Evolutionary conservation across 2,888 invertebrate species (phyloP).

Genomic region (Hedya salicella): DNA sequence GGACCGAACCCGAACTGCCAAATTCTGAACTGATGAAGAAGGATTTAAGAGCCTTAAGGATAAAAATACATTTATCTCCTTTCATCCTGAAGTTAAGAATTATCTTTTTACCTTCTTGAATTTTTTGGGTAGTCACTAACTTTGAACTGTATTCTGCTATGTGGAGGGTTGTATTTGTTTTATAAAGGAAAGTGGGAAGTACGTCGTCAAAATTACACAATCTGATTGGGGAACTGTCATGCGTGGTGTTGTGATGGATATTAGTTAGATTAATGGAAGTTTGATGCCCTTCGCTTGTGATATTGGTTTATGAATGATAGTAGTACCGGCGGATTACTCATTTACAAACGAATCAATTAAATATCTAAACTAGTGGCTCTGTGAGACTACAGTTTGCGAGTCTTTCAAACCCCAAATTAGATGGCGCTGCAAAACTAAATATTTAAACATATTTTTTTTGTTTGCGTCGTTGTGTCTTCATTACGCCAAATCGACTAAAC

Average conservation of each 20-base stretch:
- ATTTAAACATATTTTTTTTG: too few relatives aligned
- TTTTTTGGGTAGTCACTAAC: not conserved
- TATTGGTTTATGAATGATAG: not conserved
- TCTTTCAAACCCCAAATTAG: too few relatives aligned
- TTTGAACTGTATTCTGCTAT: not conserved
- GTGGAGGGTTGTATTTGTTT: not conserved
- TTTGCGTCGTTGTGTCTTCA: too few relatives aligned
- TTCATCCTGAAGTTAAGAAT: not conserved
- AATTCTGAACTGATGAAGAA: not conserved
- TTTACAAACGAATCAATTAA: too few relatives aligned
- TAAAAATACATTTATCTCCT: not conserved
- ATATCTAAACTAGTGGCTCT: too few relatives aligned
- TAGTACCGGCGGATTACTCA: too few relatives aligned
- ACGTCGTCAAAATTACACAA: constrained; percentile 21
- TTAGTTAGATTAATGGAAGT: constrained; percentile 23
- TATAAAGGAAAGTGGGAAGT: not conserved
- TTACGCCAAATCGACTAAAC: too few relatives aligned
- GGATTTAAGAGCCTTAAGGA: not conserved
- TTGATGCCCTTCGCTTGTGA: not conserved
- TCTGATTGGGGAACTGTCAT: constrained; percentile 1
- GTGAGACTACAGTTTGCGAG: too few relatives aligned
- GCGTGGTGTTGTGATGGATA: constrained; percentile 19
- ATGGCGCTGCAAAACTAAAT: too few relatives aligned
- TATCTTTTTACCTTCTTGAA: constrained; percentile 10
- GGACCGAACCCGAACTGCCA: constrained; percentile 13